Evolutionary conservation across 2,113 vertebrate species (phyloP).

Genomic region (Lutjanus erythropterus): DNA sequence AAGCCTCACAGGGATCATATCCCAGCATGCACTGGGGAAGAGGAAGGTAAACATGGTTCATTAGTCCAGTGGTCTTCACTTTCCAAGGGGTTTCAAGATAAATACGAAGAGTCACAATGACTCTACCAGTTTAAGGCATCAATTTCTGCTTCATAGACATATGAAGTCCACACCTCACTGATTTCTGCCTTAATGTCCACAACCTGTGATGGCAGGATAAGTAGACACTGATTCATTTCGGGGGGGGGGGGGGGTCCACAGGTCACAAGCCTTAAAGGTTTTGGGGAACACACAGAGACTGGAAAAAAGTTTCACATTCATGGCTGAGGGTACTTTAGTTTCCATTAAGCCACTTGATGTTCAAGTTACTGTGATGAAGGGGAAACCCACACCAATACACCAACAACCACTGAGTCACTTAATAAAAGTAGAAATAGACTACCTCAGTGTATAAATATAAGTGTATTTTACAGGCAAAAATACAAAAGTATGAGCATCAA

Average conservation of each 20-base stretch:
- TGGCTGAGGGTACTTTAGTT: background rate
- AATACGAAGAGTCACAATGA: background rate
- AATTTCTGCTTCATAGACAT: background rate
- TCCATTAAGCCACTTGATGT: background rate
- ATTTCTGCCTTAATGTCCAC: background rate
- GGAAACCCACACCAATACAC: background rate
- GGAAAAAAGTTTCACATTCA: background rate
- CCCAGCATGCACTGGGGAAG: constrained; percentile 31
- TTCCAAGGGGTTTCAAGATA: background rate
- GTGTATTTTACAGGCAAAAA: background rate
- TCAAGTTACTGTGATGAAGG: background rate
- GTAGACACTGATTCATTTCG: background rate
- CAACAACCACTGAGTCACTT: background rate
- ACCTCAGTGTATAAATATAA: background rate
- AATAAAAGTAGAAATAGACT: background rate
- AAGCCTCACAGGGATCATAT: background rate
- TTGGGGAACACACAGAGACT: background rate
- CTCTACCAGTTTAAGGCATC: background rate
- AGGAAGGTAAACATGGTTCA: constrained; percentile 4
- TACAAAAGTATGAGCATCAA: background rate
- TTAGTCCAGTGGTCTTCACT: background rate
- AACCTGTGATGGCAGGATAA: background rate
- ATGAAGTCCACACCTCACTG: background rate
- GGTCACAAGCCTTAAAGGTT: background rate
- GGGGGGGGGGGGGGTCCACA: too few species aligned